These are phyloP conservation scores for Anadara kagoshimensis DNA, from an alignment of 1,140 invertebrate genomes.

Conservation along the genomic window DNA sequence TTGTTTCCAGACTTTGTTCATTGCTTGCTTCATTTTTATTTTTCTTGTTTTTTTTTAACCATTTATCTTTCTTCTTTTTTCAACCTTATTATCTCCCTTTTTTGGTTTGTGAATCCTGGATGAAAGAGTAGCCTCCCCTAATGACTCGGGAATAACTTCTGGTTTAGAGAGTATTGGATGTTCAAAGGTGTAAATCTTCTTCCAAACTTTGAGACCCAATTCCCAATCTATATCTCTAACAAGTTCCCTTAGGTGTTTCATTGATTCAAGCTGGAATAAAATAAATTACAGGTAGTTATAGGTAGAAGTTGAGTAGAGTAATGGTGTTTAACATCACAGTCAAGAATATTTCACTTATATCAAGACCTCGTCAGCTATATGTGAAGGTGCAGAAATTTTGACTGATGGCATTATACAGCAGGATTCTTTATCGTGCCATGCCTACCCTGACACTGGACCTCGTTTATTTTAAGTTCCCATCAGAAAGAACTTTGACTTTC, in stretches of 20 bases:
- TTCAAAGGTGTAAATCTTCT: slow-evolving; percentile 69
- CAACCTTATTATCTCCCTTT: slow-evolving; percentile 8
- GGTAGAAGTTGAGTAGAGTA: too few relatives aligned
- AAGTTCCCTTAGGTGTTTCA: slow-evolving; percentile 69
- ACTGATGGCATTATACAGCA: too few relatives aligned
- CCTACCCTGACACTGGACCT: too few relatives aligned
- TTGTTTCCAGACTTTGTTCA: neutral
- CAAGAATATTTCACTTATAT: too few relatives aligned
- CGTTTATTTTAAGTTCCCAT: too few relatives aligned
- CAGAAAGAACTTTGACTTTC: too few relatives aligned
- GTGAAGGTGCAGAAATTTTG: too few relatives aligned
- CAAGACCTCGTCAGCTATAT: too few relatives aligned
- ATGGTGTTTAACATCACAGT: too few relatives aligned
- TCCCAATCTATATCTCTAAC: slow-evolving; percentile 73
- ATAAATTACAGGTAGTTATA: too few relatives aligned
- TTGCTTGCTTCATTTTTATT: slow-evolving; percentile 49
- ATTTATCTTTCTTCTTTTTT: slow-evolving; percentile 38
- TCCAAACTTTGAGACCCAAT: slow-evolving; percentile 75
- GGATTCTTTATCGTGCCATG: too few relatives aligned
- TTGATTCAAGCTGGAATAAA: slow-evolving; percentile 69
- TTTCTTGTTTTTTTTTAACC: slow-evolving; percentile 36
- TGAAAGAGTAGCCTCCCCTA: slow-evolving; percentile 47
- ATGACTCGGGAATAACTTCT: slow-evolving; percentile 45
- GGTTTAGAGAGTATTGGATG: slow-evolving; percentile 58
- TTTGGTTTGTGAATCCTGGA: slow-evolving; percentile 26